These are phyloP conservation scores for Dicrostonyx torquatus DNA, from an alignment of 2,797 vertebrate species.

Conservation along the genomic window DNA sequence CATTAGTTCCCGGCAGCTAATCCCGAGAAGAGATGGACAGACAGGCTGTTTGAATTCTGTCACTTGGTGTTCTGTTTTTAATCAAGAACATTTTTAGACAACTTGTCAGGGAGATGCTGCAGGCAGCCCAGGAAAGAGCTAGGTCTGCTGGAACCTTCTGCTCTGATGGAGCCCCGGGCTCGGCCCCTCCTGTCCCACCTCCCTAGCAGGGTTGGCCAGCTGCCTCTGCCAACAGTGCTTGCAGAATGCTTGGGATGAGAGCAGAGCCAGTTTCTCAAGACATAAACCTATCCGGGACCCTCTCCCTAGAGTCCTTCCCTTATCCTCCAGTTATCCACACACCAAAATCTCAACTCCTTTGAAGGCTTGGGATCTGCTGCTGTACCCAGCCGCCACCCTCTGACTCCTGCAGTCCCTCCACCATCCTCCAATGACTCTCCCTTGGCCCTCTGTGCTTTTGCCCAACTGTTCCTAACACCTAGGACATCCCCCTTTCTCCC, in stretches of 20 bases:
- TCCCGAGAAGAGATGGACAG: not conserved
- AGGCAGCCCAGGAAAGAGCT: fast-evolving
- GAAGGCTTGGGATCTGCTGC: not conserved
- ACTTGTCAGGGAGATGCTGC: not conserved
- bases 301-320: not conserved
- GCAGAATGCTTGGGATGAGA: not conserved
- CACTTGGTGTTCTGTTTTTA: not conserved
- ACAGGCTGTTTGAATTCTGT: not conserved
- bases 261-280: not conserved
- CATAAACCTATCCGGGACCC: fast-evolving
- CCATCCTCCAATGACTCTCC: fast-evolving
- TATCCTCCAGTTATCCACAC: fast-evolving
- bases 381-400: not conserved
- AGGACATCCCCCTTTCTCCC: not conserved
- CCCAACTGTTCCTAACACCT: not conserved
- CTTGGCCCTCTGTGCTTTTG: not conserved
- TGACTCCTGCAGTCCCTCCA: fast-evolving
- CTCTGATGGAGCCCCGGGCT: no score
- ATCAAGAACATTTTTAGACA: not conserved
- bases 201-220: not conserved
- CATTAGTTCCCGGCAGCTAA: conserved; percentile 38
- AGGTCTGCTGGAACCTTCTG: not conserved
- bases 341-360: not conserved
- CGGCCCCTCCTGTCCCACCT: fast-evolving
- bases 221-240: not conserved